Evolutionary conservation across 1,140 invertebrate species (phyloP).

Genomic region (Apocrypta bakeri): DNA sequence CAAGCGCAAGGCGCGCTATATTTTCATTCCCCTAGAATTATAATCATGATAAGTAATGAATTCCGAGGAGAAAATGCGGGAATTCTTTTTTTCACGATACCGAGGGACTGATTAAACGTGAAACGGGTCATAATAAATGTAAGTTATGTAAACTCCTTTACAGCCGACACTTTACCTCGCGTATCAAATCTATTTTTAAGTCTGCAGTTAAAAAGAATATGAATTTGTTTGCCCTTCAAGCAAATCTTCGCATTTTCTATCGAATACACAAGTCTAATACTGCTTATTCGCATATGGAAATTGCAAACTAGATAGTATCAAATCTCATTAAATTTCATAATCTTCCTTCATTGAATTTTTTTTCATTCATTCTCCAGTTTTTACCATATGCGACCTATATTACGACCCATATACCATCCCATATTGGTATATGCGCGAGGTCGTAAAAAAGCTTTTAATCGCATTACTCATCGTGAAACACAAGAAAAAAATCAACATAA

Average conservation of each 20-base stretch:
- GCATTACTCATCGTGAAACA: too few species aligned
- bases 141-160: neutral
- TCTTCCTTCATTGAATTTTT: neutral
- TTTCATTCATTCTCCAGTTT: neutral
- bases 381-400: neutral
- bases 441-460: too few species aligned
- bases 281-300: neutral
- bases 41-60: too few species aligned
- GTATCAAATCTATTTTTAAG: neutral
- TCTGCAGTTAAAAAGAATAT: neutral
- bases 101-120: neutral
- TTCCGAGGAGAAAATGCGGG: neutral
- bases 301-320: neutral
- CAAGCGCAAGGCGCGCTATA: too few species aligned
- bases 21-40: too few species aligned
- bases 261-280: too few species aligned
- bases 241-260: too few species aligned
- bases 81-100: conserved; percentile 1
- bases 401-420: too few species aligned
- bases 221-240: too few species aligned
- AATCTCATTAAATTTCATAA: neutral
- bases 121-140: neutral
- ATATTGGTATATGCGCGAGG: too few species aligned
- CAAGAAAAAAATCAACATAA: too few species aligned
- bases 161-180: neutral